These are phyloP conservation scores for Chloroceryle amazona DNA, from an alignment of 2,797 vertebrate species.

Conservation along the genomic window DNA sequence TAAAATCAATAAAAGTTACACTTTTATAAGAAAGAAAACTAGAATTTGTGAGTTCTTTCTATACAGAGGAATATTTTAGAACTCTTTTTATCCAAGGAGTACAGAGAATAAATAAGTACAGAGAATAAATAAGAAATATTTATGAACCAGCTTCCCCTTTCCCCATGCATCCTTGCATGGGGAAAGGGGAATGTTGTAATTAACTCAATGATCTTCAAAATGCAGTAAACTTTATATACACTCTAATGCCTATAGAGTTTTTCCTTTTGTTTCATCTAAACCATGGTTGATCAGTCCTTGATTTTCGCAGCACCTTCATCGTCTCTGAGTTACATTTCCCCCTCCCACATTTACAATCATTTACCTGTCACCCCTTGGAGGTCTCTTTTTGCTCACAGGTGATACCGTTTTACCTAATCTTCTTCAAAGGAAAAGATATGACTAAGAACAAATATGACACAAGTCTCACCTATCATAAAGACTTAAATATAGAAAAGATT, in stretches of 20 bases:
- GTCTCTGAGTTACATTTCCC: neutral
- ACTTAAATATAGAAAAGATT: neutral
- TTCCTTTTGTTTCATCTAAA: neutral
- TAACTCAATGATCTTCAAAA: neutral
- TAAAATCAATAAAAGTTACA: neutral
- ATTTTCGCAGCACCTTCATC: neutral
- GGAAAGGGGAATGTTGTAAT: neutral
- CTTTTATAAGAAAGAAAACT: neutral
- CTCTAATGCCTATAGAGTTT: neutral
- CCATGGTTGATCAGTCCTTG: neutral
- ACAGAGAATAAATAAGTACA: neutral
- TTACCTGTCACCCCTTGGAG: neutral
- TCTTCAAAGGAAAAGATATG: neutral
- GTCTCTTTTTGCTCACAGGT: neutral
- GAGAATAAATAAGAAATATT: neutral
- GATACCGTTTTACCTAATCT: neutral
- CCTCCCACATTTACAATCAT: neutral
- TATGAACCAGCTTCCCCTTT: neutral
- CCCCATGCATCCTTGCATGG: rapidly evolving
- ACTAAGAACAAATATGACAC: neutral
- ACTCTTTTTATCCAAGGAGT: neutral
- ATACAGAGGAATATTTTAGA: neutral
- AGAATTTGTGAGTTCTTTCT: neutral
- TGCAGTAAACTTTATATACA: neutral
- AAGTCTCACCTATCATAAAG: neutral